phyloP scores from a whole-genome alignment of 2,113 vertebrate species.

The Gambusia holbrooki region DNA sequence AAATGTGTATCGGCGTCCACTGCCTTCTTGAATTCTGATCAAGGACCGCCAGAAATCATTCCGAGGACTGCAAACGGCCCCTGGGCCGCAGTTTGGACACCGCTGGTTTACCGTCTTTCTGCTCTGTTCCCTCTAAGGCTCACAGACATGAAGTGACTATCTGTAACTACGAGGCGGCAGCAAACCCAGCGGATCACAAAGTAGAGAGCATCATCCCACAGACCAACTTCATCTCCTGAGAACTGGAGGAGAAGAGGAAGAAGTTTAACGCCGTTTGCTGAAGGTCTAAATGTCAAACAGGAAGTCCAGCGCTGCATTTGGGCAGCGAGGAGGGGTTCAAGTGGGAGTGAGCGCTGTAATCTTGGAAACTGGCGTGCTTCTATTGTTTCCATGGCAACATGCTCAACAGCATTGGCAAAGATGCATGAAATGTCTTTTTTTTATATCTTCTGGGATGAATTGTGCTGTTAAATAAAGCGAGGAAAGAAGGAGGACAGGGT shows the following conservation, averaged over 20 bases:
- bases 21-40: no score
- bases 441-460: not conserved
- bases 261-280: constrained; percentile 23
- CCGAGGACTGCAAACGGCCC: no score
- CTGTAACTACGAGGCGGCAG: constrained; percentile 94
- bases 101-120: not conserved
- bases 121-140: constrained; percentile 74
- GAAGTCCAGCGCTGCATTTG: constrained; percentile 18
- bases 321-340: constrained; percentile 24
- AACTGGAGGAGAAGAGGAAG: not conserved
- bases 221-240: constrained; percentile 93
- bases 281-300: constrained; percentile 21
- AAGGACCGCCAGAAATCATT: no score
- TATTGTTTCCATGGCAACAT: constrained; percentile 53
- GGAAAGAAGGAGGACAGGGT: not conserved
- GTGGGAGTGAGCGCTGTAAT: constrained; percentile 8
- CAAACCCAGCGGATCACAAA: constrained; percentile 95
- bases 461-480: constrained; percentile 44
- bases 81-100: no score
- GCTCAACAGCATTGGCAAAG: constrained; percentile 26
- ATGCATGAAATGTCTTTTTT: constrained; percentile 50
- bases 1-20: no score
- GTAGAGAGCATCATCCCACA: constrained; percentile 87
- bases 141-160: constrained; percentile 94
- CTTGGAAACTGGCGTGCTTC: constrained; percentile 33